phyloP scores from a whole-genome alignment of 2,113 vertebrate genomes.

The Theropithecus gelada region DNA sequence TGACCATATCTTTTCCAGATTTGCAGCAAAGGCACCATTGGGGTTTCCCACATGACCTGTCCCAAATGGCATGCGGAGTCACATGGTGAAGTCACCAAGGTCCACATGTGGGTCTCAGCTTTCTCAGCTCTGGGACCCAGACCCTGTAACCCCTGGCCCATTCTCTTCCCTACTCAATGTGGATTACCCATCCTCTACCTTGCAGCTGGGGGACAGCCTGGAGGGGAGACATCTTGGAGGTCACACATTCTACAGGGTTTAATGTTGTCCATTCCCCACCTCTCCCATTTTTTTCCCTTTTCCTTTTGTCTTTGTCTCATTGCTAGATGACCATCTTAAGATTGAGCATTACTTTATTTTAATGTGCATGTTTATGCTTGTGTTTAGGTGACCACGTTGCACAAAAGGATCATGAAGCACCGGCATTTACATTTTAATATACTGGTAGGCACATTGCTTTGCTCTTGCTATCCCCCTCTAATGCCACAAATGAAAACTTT shows the following conservation, averaged over 20 bases:
- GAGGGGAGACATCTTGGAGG: background rate
- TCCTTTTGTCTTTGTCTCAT: background rate
- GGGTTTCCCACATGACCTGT: background rate
- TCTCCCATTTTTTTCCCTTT: background rate
- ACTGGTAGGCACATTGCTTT: background rate
- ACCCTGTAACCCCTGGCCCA: background rate
- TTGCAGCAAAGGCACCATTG: slow-evolving; percentile 16
- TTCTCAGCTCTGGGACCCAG: background rate
- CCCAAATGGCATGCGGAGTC: background rate
- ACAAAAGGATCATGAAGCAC: background rate
- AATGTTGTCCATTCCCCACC: background rate
- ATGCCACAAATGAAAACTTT: background rate
- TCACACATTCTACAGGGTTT: slow-evolving; percentile 1
- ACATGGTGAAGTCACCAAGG: background rate
- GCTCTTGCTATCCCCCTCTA: background rate
- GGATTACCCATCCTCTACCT: background rate
- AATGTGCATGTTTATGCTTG: background rate
- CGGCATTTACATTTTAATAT: background rate
- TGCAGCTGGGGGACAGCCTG: background rate
- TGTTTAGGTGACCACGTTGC: background rate
- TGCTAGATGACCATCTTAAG: background rate
- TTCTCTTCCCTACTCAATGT: background rate
- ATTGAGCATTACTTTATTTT: background rate
- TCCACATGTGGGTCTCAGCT: background rate
- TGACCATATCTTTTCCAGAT: background rate